Conservation (phyloP, 2,113 vertebrate genomes). For the Leptodactylus fuscus region DNA sequence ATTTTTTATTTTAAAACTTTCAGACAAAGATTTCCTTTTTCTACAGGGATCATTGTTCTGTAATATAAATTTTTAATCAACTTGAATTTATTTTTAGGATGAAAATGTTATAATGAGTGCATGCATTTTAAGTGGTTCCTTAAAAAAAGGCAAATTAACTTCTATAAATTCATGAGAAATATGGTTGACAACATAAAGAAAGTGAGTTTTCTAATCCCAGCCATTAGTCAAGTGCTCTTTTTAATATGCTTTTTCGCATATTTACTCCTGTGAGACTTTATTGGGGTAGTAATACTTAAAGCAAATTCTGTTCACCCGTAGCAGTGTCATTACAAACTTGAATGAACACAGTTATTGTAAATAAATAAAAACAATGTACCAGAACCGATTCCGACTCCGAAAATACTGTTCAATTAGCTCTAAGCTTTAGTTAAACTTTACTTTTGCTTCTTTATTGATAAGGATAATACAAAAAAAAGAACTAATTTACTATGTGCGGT, state of each 20-base stretch:
- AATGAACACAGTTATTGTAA: conserved; percentile 82
- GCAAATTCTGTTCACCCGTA: conserved; percentile 81
- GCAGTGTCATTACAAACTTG: conserved; percentile 82
- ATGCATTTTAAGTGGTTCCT: conserved; percentile 30
- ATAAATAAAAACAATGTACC: conserved; percentile 85
- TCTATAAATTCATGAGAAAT: conserved; percentile 59
- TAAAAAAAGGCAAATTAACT: conserved; percentile 45
- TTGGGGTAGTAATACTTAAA: conserved; percentile 80
- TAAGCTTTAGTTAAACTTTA: conserved; percentile 75
- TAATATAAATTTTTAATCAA: conserved; percentile 37
- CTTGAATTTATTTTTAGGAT: conserved; percentile 39
- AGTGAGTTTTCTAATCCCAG: conserved; percentile 56
- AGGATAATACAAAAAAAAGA: conserved; percentile 71
- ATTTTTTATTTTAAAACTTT: conserved; percentile 2
- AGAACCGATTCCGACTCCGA: conserved; percentile 81
- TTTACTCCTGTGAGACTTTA: conserved; percentile 73
- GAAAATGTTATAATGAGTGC: conserved; percentile 22
- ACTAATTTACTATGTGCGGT: conserved; percentile 66
- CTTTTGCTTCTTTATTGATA: conserved; percentile 73
- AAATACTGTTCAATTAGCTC: conserved; percentile 76
- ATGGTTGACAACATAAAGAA: conserved; percentile 57
- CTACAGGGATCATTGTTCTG: not conserved
- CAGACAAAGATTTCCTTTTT: conserved; percentile 7
- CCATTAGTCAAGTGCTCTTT: conserved; percentile 69
- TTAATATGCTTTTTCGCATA: conserved; percentile 68